Evolutionary conservation across 2,888 invertebrate genomes (phyloP).

Genomic region (Coelopa pilipes): DNA sequence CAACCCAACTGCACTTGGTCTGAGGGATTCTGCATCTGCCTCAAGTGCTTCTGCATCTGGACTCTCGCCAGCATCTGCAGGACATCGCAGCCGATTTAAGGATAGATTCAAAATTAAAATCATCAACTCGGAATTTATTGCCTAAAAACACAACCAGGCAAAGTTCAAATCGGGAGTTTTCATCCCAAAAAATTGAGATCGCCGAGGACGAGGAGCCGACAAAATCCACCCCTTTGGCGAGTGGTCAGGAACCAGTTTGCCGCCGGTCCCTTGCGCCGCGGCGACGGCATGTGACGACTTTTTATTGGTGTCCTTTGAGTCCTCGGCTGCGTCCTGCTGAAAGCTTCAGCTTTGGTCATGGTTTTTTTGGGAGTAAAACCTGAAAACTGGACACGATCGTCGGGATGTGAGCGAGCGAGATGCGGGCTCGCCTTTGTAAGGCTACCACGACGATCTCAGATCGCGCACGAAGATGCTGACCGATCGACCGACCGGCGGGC

Average conservation of each 20-base stretch:
- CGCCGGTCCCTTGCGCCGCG: background rate
- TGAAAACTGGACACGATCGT: background rate
- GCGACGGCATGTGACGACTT: constrained; percentile 28
- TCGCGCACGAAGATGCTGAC: constrained; percentile 6
- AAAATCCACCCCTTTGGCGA: constrained; percentile 2
- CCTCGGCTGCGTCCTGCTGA: background rate
- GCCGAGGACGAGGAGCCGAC: too few species aligned
- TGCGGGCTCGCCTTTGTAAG: background rate
- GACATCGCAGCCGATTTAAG: too few species aligned
- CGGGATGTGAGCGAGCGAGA: background rate
- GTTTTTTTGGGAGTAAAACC: constrained; percentile 13
- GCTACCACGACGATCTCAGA: background rate
- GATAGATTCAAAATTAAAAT: too few species aligned
- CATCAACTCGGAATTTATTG: too few species aligned
- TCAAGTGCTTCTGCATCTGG: too few species aligned
- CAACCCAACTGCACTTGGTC: too few species aligned
- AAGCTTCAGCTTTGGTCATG: background rate
- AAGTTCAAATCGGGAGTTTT: too few species aligned
- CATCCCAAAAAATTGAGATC: too few species aligned
- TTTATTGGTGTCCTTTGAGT: constrained; percentile 34
- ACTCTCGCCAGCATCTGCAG: too few species aligned
- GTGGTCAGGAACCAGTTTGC: background rate
- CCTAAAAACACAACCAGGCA: too few species aligned
- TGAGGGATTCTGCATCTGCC: too few species aligned
- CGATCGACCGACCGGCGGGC: constrained; percentile 2